A percentile compares a stretch with the other conserved stretches of the same genome.
phyloP scores from a whole-genome alignment of 2,113 vertebrate species.

The Carassius gibelio region DNA sequence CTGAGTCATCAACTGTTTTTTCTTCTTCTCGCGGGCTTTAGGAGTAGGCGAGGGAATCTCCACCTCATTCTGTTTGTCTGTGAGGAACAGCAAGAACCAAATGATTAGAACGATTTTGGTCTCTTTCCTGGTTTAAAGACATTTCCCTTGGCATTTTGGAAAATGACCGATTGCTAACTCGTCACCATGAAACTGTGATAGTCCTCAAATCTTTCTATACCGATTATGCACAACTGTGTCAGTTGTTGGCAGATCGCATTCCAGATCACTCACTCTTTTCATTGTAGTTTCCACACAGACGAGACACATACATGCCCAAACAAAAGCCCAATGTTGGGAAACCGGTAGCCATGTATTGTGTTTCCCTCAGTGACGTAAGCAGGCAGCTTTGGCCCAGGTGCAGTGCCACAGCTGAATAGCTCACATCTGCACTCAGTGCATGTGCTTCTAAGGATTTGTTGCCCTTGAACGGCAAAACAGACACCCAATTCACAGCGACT shows the following conservation, averaged over 20 bases:
- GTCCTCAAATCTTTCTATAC: background rate
- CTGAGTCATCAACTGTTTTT: slow-evolving; percentile 84
- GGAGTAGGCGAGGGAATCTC: no score
- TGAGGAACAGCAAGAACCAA: background rate
- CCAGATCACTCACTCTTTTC: slow-evolving; percentile 43
- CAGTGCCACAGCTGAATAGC: background rate
- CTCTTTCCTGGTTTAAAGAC: background rate
- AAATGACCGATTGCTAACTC: no score
- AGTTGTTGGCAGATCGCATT: slow-evolving; percentile 32
- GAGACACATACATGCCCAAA: slow-evolving; percentile 22
- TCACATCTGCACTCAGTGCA: slow-evolving; percentile 23
- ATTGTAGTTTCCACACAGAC: slow-evolving; percentile 46
- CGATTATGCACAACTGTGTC: background rate
- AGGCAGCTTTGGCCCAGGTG: slow-evolving; percentile 53
- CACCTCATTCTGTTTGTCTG: slow-evolving; percentile 92
- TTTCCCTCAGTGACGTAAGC: slow-evolving; percentile 59
- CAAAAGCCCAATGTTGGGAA: slow-evolving; percentile 58
- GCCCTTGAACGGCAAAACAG: slow-evolving; percentile 14
- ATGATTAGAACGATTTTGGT: background rate
- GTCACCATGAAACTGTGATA: no score
- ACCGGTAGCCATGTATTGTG: slow-evolving; percentile 44
- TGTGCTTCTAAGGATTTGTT: background rate
- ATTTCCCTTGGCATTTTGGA: background rate
- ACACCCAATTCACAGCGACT: slow-evolving; percentile 6
- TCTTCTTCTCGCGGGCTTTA: slow-evolving; percentile 95